These are phyloP conservation scores for Strigamia transsilvanica DNA, from an alignment of 2,888 invertebrate genomes.

Conservation along the genomic window DNA sequence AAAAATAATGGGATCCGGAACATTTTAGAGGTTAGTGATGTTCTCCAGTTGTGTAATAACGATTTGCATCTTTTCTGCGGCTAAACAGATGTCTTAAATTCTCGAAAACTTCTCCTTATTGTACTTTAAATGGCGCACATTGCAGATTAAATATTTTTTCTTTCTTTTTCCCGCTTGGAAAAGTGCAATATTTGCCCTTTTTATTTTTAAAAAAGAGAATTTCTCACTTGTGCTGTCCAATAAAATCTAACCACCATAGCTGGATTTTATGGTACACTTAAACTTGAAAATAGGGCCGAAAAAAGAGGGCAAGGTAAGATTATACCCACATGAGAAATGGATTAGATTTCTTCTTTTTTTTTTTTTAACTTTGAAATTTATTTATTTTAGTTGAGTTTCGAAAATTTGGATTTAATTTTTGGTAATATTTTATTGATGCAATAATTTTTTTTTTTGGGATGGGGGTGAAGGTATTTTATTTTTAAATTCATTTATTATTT, in stretches of 20 bases:
- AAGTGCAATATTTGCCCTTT: not conserved
- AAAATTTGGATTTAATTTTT: conserved; percentile 23
- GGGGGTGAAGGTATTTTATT: not conserved
- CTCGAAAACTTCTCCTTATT: not conserved
- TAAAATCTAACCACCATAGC: conserved; percentile 38
- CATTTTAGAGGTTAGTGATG: not conserved
- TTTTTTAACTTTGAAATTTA: not conserved
- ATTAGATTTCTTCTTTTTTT: not conserved
- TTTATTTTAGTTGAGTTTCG: not conserved
- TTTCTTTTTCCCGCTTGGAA: not conserved
- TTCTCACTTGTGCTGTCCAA: conserved; percentile 39
- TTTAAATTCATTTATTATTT: conserved; percentile 9
- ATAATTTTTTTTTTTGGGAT: not conserved
- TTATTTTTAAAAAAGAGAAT: not conserved
- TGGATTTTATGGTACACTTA: conserved; percentile 43
- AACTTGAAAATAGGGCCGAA: not conserved
- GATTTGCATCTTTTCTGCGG: not conserved
- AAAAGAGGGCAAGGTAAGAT: not conserved
- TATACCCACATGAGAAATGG: not conserved
- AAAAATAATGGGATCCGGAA: conserved; percentile 26
- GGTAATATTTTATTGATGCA: conserved; percentile 29
- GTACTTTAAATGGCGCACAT: conserved; percentile 18
- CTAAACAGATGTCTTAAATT: not conserved
- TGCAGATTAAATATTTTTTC: conserved; percentile 15
- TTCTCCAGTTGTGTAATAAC: not conserved